Evolutionary conservation across 2,113 vertebrate genomes (phyloP).

Genomic region (Gallinago undulata): DNA sequence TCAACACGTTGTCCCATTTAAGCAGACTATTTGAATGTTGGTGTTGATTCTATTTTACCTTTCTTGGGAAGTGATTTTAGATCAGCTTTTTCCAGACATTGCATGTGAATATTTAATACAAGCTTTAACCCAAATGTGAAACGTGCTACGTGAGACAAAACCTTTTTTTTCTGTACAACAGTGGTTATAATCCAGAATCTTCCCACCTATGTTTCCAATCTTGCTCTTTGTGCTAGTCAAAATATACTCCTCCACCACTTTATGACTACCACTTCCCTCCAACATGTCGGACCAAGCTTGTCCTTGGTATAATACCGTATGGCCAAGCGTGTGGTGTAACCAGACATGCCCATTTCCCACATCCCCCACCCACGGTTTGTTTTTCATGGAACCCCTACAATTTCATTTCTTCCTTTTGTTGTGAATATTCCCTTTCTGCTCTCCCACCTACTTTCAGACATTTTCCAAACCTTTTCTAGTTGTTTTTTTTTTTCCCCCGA

Average conservation of each 20-base stretch:
- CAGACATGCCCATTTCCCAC: neutral
- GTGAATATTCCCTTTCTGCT: neutral
- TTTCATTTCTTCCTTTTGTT: neutral
- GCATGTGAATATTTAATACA: neutral
- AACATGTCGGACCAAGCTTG: neutral
- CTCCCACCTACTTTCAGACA: neutral
- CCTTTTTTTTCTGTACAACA: neutral
- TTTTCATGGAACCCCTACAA: neutral
- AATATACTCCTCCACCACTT: slow-evolving; percentile 44
- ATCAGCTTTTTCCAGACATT: neutral
- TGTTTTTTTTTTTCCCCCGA: neutral
- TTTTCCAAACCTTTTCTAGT: neutral
- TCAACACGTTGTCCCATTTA: neutral
- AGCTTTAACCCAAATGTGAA: neutral
- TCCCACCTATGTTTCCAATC: slow-evolving; percentile 41
- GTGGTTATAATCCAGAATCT: slow-evolving; percentile 23
- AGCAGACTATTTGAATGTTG: neutral
- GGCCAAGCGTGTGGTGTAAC: neutral
- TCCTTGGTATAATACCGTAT: neutral
- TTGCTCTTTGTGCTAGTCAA: slow-evolving; percentile 15
- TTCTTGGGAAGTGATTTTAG: neutral
- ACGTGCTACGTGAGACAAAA: neutral
- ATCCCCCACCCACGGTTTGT: neutral
- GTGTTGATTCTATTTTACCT: neutral
- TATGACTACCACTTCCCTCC: neutral